phyloP scores from a whole-genome alignment of 2,113 vertebrate genomes.

The Anarrhichthys ocellatus region DNA sequence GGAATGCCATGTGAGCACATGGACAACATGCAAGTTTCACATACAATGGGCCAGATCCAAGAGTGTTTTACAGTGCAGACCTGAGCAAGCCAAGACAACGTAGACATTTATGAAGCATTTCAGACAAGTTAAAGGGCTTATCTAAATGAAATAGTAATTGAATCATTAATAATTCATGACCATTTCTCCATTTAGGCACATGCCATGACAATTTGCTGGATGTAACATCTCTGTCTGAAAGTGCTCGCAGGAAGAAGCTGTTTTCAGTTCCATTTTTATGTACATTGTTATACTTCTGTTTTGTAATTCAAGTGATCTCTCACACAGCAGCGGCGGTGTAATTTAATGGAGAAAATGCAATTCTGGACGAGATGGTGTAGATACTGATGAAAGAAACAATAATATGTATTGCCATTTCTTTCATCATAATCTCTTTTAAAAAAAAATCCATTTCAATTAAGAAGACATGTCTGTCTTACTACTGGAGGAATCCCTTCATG shows the following conservation, averaged over 20 bases:
- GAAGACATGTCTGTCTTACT: background rate
- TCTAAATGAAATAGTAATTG: constrained; percentile 49
- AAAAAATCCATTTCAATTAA: constrained; percentile 35
- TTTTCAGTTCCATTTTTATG: constrained; percentile 39
- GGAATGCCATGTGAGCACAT: background rate
- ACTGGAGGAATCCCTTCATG: constrained; percentile 22
- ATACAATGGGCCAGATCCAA: background rate
- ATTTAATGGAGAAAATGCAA: constrained; percentile 15
- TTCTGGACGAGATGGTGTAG: constrained; percentile 11
- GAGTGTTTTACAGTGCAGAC: background rate
- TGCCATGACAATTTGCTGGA: constrained; percentile 29
- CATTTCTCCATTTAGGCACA: constrained; percentile 39
- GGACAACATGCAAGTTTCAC: background rate
- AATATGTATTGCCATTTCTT: constrained; percentile 48
- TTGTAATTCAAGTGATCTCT: constrained; percentile 47
- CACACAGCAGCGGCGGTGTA: constrained; percentile 9
- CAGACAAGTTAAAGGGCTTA: constrained; percentile 38
- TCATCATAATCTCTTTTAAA: constrained; percentile 44
- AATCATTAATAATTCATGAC: constrained; percentile 64
- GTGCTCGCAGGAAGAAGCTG: constrained; percentile 14
- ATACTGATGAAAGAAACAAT: constrained; percentile 45
- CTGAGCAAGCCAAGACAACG: constrained; percentile 11
- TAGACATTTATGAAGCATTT: constrained; percentile 26
- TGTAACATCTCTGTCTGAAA: constrained; percentile 27
- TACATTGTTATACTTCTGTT: constrained; percentile 24